Base-by-base conservation (phyloP, 1,140 invertebrate species). In the Macrotrachela quadricornifera region DNA sequence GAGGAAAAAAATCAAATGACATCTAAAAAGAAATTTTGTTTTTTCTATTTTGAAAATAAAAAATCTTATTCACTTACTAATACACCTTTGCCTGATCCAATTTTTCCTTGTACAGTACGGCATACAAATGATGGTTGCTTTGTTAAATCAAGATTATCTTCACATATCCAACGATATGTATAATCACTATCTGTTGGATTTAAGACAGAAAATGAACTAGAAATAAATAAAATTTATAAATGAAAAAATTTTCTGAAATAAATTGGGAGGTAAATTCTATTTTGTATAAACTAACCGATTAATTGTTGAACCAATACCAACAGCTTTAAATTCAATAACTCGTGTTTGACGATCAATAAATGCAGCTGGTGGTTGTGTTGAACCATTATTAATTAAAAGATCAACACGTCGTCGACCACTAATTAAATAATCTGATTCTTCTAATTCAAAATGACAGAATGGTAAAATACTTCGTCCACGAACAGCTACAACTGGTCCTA, bases 401-500 rank as follows among this genome's bases (percentile, higher is more conserved):
- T 67, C 64, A 6, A 63, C 64, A 45, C 69, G 66, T 14, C 68
- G 60, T 3, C 65, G 57, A 12, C 65, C 64, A 36, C 40, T 59
- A 42, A 56, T 61, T 37, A 71, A 59, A 48, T 71, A 71, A 57
- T 70, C 67, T 1, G 67, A 70, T 51, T 70, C 64, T 46, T 63
- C 62, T 21, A 71, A 57, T 45, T 71, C 69, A 63, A 71, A 70
- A 56, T 71, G 69, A 54, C 68, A 71, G 55, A 66, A 70, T 1
- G 69, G 69, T 61, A 70, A 63, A 40, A 69, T 48, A 49, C 66
- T 65, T 40, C 63, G 60, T 0, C 62, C 68, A 47, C 61, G 64
- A 16, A 71, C 17, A 12, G 59, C 59, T 38, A 71, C 57, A 16
- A 63, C 62, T 43, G 66, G 68, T 9, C 63, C 64, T 40, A 63